A percentile compares a stretch with the other conserved stretches of the same genome.
phyloP scores from a whole-genome alignment of 2,888 invertebrate species.

The Orthonychiurus folsomi region DNA sequence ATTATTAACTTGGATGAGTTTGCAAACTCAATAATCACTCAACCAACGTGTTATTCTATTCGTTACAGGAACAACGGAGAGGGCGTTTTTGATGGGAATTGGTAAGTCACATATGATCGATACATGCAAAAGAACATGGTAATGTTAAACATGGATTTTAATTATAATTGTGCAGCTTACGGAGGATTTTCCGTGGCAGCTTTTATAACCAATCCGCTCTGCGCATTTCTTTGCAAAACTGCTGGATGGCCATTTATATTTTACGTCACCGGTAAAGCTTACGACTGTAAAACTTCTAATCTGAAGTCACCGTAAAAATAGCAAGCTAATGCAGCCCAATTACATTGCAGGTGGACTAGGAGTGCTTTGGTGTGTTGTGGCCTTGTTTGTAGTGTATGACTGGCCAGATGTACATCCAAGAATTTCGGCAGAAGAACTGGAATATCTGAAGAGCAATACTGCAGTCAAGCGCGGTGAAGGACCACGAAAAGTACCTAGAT shows the following conservation, averaged over 20 bases:
- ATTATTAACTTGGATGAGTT: no score
- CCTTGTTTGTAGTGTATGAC: constrained; percentile 49
- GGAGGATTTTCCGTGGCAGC: constrained; percentile 48
- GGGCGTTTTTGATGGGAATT: constrained; percentile 44
- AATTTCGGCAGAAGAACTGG: constrained; percentile 45
- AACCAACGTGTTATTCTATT: constrained; percentile 1
- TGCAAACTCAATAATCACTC: no score
- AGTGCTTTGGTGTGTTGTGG: constrained; percentile 46
- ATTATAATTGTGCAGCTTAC: no score
- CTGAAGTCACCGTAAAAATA: no score
- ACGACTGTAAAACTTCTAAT: background rate
- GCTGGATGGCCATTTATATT: constrained; percentile 56
- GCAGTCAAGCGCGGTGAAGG: constrained; percentile 23
- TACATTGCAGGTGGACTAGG: constrained; percentile 44
- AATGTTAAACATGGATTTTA: no score
- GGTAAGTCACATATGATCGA: no score
- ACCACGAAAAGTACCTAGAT: background rate
- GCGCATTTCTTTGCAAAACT: constrained; percentile 51
- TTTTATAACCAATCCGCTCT: constrained; percentile 50
- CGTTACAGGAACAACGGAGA: constrained; percentile 43
- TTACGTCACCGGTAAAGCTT: constrained; percentile 51
- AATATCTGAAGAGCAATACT: constrained; percentile 39
- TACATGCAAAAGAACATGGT: no score
- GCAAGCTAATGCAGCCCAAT: no score
- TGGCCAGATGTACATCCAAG: constrained; percentile 50